Evolutionary conservation across 2,888 invertebrate genomes (phyloP).

Genomic region (Sisyra terminalis): DNA sequence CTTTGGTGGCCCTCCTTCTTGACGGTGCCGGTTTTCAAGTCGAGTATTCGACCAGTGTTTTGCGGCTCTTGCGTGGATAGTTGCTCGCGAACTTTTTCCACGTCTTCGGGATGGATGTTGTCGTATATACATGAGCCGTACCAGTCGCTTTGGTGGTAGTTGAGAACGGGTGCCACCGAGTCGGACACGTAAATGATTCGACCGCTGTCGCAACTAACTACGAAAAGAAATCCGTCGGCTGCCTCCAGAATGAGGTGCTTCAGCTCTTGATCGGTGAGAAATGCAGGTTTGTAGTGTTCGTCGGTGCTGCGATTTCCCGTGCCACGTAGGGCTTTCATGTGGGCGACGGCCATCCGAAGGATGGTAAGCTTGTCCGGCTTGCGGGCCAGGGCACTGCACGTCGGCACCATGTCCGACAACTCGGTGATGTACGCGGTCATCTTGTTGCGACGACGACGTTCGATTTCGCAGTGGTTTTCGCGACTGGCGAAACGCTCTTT

Average conservation of each 20-base stretch:
- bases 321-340: constrained; percentile 95
- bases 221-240: constrained; percentile 95
- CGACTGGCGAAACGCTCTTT: constrained; percentile 95
- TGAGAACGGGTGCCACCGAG: constrained; percentile 93
- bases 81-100: constrained; percentile 93
- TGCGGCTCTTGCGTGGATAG: constrained; percentile 93
- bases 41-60: constrained; percentile 87
- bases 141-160: constrained; percentile 96
- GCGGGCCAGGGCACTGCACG: constrained; percentile 91
- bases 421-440: constrained; percentile 99
- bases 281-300: constrained; percentile 96
- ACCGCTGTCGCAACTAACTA: constrained; percentile 93
- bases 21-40: constrained; percentile 95
- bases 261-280: constrained; percentile 95
- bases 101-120: constrained; percentile 94
- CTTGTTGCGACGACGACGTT: constrained; percentile 94
- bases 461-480: constrained; percentile 98
- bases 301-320: constrained; percentile 94
- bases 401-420: constrained; percentile 98
- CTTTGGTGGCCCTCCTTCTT: constrained; percentile 98
- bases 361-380: constrained; percentile 99
- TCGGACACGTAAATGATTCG: constrained; percentile 97
- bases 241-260: constrained; percentile 98
- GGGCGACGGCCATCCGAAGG: constrained; percentile 97
- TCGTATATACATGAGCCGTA: constrained; percentile 91